phyloP scores from a whole-genome alignment of 2,888 invertebrate genomes.

The Limnephilus auricula region DNA sequence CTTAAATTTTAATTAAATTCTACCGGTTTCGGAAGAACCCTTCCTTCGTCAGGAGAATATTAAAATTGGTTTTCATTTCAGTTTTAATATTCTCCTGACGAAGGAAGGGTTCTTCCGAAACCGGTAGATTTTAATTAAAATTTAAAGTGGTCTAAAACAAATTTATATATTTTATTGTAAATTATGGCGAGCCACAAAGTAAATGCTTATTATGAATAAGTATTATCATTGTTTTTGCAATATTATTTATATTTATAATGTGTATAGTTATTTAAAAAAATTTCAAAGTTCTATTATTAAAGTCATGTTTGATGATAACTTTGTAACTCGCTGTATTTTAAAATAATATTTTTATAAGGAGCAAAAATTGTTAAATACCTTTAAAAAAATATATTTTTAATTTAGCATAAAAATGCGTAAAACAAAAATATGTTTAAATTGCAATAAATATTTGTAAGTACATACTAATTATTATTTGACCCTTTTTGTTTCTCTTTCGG shows the following conservation, averaged over 20 bases:
- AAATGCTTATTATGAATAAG: no score
- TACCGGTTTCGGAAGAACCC: no score
- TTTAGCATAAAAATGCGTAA: not conserved
- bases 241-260: not conserved
- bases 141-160: no score
- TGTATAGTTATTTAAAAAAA: not conserved
- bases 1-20: no score
- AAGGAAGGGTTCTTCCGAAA: no score
- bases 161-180: no score
- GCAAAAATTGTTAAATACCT: not conserved
- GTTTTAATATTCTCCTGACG: no score
- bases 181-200: no score
- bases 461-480: not conserved
- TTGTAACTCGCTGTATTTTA: not conserved
- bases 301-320: not conserved
- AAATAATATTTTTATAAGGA: not conserved
- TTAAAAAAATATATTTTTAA: not conserved
- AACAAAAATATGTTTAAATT: not conserved
- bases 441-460: not conserved
- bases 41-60: no score
- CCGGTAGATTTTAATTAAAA: no score
- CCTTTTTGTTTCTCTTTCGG: not conserved
- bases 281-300: not conserved
- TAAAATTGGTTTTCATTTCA: no score
- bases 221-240: not conserved